phyloP scores from a whole-genome alignment of 2,888 invertebrate genomes.

The Onthophagus sagittarius region DNA sequence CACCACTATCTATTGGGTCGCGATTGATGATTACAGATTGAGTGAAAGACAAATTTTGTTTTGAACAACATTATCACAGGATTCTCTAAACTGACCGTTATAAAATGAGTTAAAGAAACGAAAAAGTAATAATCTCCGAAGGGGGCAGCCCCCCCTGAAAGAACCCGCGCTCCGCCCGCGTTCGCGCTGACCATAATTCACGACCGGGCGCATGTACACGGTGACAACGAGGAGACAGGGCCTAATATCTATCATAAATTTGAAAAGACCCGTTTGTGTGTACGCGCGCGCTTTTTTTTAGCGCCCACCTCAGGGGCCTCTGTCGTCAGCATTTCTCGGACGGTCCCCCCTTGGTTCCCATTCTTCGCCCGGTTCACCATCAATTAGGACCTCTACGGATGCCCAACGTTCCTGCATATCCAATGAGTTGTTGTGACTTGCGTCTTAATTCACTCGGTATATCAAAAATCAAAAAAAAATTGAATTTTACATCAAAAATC shows the following conservation, averaged over 20 bases:
- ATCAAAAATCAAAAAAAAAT: not conserved
- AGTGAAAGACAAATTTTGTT: no score
- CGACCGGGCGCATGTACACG: not conserved
- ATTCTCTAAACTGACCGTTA: not conserved
- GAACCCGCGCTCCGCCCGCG: not conserved
- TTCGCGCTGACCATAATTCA: not conserved
- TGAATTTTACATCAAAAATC: no score
- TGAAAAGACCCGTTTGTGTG: slow-evolving; percentile 12
- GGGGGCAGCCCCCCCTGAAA: not conserved
- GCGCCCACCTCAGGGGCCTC: not conserved
- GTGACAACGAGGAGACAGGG: slow-evolving; percentile 29
- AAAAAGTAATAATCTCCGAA: not conserved
- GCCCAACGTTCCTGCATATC: not conserved
- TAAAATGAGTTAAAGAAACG: not conserved
- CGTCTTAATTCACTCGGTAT: not conserved
- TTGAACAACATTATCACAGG: not conserved
- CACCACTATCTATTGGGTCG: no score
- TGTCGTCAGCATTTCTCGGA: not conserved
- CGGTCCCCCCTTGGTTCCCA: no score
- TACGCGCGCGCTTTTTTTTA: not conserved
- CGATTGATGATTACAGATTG: not conserved
- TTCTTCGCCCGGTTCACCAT: not conserved
- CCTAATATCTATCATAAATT: slow-evolving; percentile 32
- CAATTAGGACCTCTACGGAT: not conserved
- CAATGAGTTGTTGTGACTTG: not conserved